These are phyloP conservation scores for Corythoichthys intestinalis DNA, from an alignment of 2,113 vertebrate genomes.

Conservation along the genomic window DNA sequence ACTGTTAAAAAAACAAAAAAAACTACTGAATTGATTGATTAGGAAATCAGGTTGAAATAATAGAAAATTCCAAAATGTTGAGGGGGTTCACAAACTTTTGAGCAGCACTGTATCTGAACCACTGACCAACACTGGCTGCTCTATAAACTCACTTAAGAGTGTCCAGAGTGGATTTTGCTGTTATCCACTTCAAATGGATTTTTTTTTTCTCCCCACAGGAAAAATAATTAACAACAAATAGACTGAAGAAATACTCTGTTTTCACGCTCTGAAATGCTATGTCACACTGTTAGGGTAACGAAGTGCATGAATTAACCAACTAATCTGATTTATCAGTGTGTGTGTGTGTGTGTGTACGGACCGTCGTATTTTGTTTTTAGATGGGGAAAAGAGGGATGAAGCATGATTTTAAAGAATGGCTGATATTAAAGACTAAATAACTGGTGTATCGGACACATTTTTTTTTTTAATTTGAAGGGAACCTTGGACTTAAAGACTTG, in stretches of 20 bases:
- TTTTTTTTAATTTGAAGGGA: no score
- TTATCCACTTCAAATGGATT: neutral
- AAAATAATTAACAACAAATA: neutral
- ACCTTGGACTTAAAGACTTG: no score
- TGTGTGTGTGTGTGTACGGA: neutral
- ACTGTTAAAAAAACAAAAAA: no score
- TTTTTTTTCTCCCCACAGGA: neutral
- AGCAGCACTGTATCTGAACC: no score
- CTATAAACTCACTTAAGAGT: constrained; percentile 2
- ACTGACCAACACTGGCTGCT: neutral
- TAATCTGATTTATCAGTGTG: neutral
- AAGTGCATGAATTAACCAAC: neutral
- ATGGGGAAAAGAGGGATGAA: neutral
- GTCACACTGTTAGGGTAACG: neutral
- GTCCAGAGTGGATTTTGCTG: neutral
- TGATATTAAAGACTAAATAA: no score
- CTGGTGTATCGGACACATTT: neutral
- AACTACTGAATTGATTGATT: no score
- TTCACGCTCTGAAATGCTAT: neutral
- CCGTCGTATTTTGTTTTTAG: neutral
- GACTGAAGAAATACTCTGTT: neutral
- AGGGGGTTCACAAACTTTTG: no score
- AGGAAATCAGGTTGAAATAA: no score
- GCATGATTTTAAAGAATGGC: neutral
- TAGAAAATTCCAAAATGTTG: no score